A percentile compares a stretch with the other conserved stretches of the same genome.
These are phyloP conservation scores for Alethe castanea DNA, from an alignment of 2,113 vertebrate genomes.

Conservation along the genomic window DNA sequence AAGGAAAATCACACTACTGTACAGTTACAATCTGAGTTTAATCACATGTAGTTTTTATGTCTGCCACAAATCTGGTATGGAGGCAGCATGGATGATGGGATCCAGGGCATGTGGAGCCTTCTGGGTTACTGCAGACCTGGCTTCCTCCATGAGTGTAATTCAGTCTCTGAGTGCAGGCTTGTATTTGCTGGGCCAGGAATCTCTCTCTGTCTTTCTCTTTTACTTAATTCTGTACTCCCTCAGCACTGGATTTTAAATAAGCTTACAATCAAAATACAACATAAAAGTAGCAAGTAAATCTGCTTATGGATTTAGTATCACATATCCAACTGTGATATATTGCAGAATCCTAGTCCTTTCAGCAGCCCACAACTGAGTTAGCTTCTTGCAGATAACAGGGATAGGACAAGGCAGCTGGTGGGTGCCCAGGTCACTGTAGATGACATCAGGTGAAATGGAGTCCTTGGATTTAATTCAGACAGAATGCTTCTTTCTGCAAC, in stretches of 20 bases:
- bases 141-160: neutral
- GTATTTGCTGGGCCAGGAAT: neutral
- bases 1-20: neutral
- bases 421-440: neutral
- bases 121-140: neutral
- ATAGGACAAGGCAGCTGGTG: neutral
- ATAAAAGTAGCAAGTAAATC: neutral
- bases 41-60: neutral
- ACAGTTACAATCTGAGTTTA: neutral
- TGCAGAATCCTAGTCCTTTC: neutral
- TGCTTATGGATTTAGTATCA: neutral
- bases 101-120: rapidly evolving
- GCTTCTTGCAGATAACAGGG: neutral
- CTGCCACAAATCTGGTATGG: neutral
- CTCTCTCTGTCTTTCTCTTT: neutral
- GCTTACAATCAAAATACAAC: neutral
- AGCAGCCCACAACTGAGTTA: neutral
- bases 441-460: neutral
- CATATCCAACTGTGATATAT: neutral
- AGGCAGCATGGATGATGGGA: neutral
- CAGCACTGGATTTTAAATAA: neutral
- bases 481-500: neutral
- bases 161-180: too few species aligned
- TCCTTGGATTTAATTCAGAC: neutral
- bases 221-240: neutral